These are phyloP conservation scores for Dryas iulia DNA, from an alignment of 1,140 invertebrate genomes.

Conservation along the genomic window DNA sequence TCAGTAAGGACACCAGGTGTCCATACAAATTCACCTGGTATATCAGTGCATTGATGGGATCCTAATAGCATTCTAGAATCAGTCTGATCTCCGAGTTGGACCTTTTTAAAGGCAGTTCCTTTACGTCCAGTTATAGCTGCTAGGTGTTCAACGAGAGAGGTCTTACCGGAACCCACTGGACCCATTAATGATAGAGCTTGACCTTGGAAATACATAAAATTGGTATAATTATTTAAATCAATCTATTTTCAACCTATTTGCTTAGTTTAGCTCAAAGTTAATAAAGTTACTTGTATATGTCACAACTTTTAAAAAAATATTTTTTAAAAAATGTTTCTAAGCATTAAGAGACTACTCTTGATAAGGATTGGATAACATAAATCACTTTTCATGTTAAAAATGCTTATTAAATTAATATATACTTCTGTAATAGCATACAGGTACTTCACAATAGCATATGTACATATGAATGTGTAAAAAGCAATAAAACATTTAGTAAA, in stretches of 20 bases:
- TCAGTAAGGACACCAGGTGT: conserved; percentile 93
- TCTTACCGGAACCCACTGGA: conserved; percentile 97
- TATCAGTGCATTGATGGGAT: conserved; percentile 96
- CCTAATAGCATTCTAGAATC: conserved; percentile 97
- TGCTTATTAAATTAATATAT: too few species aligned
- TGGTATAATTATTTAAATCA: too few species aligned
- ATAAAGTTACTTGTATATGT: too few species aligned
- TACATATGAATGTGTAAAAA: neutral
- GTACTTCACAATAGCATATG: too few species aligned
- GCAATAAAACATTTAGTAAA: neutral
- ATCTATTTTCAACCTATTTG: too few species aligned
- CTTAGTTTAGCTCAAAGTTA: too few species aligned
- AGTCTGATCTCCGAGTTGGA: conserved; percentile 98
- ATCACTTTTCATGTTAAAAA: too few species aligned
- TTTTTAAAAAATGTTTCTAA: too few species aligned
- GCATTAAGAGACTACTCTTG: too few species aligned
- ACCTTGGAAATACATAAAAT: conserved; percentile 52
- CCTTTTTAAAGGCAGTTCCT: conserved; percentile 84
- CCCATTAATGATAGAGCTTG: conserved; percentile 93
- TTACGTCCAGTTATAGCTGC: conserved; percentile 88
- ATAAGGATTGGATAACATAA: too few species aligned
- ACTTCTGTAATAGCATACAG: too few species aligned
- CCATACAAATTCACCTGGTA: conserved; percentile 99
- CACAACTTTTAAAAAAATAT: too few species aligned
- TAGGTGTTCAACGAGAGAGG: conserved; percentile 93